Evolutionary conservation across 2,113 vertebrate genomes (phyloP).

Genomic region (Zingel zingel): DNA sequence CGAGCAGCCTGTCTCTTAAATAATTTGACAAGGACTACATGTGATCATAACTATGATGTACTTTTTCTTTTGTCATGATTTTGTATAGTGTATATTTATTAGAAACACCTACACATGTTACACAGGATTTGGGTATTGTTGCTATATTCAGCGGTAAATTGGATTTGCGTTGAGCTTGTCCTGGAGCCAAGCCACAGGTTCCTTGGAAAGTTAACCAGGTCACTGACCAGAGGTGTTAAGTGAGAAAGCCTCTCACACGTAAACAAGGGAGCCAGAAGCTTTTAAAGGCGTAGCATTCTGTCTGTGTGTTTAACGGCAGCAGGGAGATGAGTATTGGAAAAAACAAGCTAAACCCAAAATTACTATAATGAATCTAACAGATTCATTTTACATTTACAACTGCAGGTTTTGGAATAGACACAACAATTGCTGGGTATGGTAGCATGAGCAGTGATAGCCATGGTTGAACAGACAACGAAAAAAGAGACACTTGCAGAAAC

Average conservation of each 20-base stretch:
- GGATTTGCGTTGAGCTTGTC: constrained; percentile 68
- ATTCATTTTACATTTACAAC: neutral
- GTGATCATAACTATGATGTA: neutral
- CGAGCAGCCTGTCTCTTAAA: neutral
- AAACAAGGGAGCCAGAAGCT: constrained; percentile 19
- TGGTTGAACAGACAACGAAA: neutral
- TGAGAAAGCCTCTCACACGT: constrained; percentile 49
- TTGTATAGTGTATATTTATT: neutral
- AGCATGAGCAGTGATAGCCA: neutral
- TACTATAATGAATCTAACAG: neutral
- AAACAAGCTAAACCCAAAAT: neutral
- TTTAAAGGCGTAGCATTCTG: constrained; percentile 40
- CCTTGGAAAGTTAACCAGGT: constrained; percentile 72
- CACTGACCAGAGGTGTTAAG: constrained; percentile 63
- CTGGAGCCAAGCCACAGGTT: constrained; percentile 57
- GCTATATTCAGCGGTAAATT: constrained; percentile 65
- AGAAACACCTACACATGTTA: neutral
- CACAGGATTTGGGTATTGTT: constrained; percentile 1
- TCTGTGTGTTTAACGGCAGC: neutral
- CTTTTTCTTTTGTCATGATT: neutral
- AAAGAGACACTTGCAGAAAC: neutral
- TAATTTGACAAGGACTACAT: neutral
- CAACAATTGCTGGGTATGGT: neutral
- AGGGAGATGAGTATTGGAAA: neutral
- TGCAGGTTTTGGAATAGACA: neutral